Conservation (phyloP, 2,797 vertebrate genomes). For the Amazonetta brasiliensis region DNA sequence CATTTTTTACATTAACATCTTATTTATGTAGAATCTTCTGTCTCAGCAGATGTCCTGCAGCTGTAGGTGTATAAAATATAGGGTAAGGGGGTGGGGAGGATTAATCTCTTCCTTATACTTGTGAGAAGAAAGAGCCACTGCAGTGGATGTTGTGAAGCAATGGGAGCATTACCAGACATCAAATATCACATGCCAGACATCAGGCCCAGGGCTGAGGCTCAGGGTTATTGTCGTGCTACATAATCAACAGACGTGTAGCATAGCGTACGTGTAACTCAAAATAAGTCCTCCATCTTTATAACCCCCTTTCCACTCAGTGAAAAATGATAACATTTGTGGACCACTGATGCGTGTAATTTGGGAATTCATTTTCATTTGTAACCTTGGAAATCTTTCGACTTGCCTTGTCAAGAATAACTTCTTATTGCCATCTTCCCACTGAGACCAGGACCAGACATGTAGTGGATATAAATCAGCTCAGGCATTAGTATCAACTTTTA, state of each 20-base stretch:
- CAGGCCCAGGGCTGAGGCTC: not conserved
- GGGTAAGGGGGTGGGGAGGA: not conserved
- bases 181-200: not conserved
- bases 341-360: not conserved
- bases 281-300: not conserved
- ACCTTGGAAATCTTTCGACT: not conserved
- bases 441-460: not conserved
- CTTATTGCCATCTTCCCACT: not conserved
- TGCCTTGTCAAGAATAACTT: not conserved
- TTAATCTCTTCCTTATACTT: constrained; percentile 1
- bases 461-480: not conserved
- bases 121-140: not conserved
- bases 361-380: not conserved
- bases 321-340: rapidly evolving
- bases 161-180: not conserved
- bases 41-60: constrained; percentile 64
- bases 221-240: not conserved
- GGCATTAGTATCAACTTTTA: not conserved
- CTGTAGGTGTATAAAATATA: constrained; percentile 58
- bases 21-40: constrained; percentile 66
- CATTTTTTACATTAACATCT: constrained; percentile 67
- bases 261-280: not conserved
- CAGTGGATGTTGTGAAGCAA: not conserved
- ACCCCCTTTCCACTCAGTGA: not conserved
- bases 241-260: not conserved